Percentiles rank a stretch among this genome's conserved stretches.
These are phyloP conservation scores for Temnopleurus reevesii DNA, from an alignment of 53 echinoderm and acorn worm genomes.

Conservation along the genomic window DNA sequence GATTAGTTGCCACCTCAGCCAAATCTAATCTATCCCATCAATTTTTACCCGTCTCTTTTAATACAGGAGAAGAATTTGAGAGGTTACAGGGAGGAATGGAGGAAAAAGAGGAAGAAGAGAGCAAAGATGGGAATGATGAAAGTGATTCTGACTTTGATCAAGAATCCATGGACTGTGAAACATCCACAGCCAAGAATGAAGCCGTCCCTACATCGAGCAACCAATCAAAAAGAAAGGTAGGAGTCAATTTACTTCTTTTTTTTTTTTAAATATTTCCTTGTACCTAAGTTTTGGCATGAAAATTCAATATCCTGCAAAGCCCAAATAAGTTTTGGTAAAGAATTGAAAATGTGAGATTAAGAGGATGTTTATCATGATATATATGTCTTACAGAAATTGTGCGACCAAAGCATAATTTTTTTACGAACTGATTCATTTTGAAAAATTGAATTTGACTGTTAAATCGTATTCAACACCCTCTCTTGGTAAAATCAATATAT, in stretches of 20 bases:
- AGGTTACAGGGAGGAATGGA: conserved; percentile 14
- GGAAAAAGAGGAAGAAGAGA: neutral
- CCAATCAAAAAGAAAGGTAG: conserved; percentile 28
- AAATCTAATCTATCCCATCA: neutral
- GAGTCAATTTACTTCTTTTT: neutral
- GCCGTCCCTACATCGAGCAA: neutral
- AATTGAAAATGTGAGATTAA: too few species aligned
- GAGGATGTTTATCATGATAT: too few species aligned
- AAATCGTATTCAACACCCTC: too few species aligned
- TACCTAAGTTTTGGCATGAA: too few species aligned
- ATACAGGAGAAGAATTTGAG: conserved; percentile 47
- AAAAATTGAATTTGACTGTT: too few species aligned
- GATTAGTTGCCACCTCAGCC: too few species aligned
- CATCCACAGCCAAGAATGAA: neutral
- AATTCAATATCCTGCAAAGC: too few species aligned
- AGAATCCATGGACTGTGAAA: conserved; percentile 30
- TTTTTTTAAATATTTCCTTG: neutral
- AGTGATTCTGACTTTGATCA: conserved; percentile 33
- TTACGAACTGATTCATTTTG: too few species aligned
- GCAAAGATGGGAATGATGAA: neutral
- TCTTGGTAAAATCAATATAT: too few species aligned
- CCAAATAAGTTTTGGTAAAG: too few species aligned
- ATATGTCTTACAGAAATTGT: too few species aligned
- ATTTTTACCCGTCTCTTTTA: neutral
- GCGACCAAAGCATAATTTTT: too few species aligned